A percentile compares a stretch with the other conserved stretches of the same genome.
These are phyloP conservation scores for Troides helena DNA, from an alignment of 2,888 invertebrate species.

Conservation along the genomic window DNA sequence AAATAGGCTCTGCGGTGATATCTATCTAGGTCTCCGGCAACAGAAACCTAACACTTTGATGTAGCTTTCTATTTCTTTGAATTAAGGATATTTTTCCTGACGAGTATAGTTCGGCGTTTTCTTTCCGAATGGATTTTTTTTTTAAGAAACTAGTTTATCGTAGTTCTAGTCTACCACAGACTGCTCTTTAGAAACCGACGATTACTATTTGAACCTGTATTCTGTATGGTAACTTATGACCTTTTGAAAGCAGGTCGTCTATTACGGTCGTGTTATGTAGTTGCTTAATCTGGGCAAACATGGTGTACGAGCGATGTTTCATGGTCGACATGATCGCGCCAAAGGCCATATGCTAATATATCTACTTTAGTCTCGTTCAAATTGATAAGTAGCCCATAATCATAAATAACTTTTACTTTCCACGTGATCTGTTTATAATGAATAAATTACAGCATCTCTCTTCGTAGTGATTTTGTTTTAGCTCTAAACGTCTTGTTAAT, in stretches of 20 bases:
- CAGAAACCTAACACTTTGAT: too few relatives aligned
- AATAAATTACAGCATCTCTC: slow-evolving; percentile 7
- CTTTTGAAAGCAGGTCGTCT: slow-evolving; percentile 18
- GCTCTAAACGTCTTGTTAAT: not conserved
- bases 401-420: slow-evolving; percentile 60
- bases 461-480: not conserved
- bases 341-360: slow-evolving; percentile 71
- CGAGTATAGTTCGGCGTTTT: too few relatives aligned
- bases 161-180: slow-evolving; percentile 6
- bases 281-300: slow-evolving; percentile 29
- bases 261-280: not conserved
- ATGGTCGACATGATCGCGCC: slow-evolving; percentile 37
- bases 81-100: too few relatives aligned
- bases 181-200: too few relatives aligned
- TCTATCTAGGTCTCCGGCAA: too few relatives aligned
- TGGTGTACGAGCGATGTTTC: slow-evolving; percentile 32
- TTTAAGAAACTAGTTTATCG: too few relatives aligned
- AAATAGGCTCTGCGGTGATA: too few relatives aligned
- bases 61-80: too few relatives aligned
- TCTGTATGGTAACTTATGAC: slow-evolving; percentile 3
- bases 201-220: not conserved
- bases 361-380: slow-evolving; percentile 44
- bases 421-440: slow-evolving; percentile 29
- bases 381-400: slow-evolving; percentile 52
- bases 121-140: too few relatives aligned